A percentile compares a stretch with the other conserved stretches of the same genome.
Conservation (phyloP, 2,113 vertebrate genomes). For the Tichodroma muraria region DNA sequence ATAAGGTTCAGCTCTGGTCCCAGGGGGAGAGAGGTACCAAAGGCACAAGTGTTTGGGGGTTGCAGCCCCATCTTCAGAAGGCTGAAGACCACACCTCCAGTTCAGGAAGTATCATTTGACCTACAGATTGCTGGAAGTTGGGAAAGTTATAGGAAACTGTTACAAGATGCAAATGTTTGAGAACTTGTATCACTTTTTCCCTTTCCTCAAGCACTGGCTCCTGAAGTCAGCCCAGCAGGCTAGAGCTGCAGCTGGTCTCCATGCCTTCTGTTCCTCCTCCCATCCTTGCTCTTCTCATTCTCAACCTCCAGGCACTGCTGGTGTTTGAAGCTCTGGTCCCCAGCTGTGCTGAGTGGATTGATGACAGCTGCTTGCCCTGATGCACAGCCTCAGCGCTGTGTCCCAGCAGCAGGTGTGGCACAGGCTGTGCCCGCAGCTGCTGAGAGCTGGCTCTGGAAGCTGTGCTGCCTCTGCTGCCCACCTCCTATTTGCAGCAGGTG, state of each 20-base stretch:
- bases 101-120: background rate
- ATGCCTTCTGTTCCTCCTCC: background rate
- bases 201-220: background rate
- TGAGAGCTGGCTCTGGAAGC: background rate
- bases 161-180: background rate
- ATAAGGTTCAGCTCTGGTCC: background rate
- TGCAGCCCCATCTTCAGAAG: background rate
- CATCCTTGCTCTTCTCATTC: background rate
- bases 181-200: background rate
- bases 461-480: background rate
- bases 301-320: fast-evolving
- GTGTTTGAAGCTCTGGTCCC: background rate
- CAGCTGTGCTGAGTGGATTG: background rate
- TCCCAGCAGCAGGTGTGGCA: background rate
- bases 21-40: background rate
- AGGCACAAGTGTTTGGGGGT: background rate
- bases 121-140: background rate
- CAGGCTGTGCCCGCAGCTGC: fast-evolving
- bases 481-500: background rate
- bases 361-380: background rate
- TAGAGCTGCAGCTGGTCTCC: background rate
- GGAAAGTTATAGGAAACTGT: background rate
- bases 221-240: background rate
- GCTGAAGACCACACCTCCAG: background rate
- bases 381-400: background rate